These are phyloP conservation scores for Zygogramma bicolorata DNA, from an alignment of 2,888 invertebrate genomes.

Conservation along the genomic window DNA sequence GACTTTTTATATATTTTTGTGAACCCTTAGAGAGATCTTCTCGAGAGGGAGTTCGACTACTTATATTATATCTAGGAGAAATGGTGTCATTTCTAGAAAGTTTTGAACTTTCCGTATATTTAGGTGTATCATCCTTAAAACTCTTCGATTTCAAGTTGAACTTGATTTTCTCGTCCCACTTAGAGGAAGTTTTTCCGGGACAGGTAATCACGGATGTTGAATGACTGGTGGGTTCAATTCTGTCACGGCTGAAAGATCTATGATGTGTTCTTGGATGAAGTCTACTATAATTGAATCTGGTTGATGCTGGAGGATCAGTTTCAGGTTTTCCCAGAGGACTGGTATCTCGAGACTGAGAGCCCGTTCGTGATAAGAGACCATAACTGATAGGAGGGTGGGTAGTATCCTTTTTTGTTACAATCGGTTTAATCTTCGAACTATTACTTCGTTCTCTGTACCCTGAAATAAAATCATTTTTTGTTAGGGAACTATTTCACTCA, in stretches of 20 bases:
- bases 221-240: slow-evolving; percentile 56
- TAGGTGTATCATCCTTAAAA: slow-evolving; percentile 50
- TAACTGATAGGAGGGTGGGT: slow-evolving; percentile 68
- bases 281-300: slow-evolving; percentile 68
- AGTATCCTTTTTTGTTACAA: slow-evolving; percentile 63
- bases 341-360: slow-evolving; percentile 69
- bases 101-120: slow-evolving; percentile 42
- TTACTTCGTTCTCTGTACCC: slow-evolving; percentile 38
- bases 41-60: slow-evolving; percentile 54
- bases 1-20: slow-evolving; percentile 64
- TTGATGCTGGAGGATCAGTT: slow-evolving; percentile 66
- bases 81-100: slow-evolving; percentile 47
- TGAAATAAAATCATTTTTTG: slow-evolving; percentile 26
- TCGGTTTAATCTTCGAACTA: slow-evolving; percentile 50
- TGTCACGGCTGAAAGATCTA: slow-evolving; percentile 61
- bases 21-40: slow-evolving; percentile 61
- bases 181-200: slow-evolving; percentile 49
- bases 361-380: slow-evolving; percentile 61
- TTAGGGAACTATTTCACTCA: too few species aligned
- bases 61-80: slow-evolving; percentile 43
- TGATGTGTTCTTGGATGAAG: slow-evolving; percentile 68
- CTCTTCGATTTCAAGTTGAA: slow-evolving; percentile 48
- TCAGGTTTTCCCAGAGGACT: slow-evolving; percentile 67
- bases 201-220: slow-evolving; percentile 57
- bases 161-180: slow-evolving; percentile 50